Percentiles rank a stretch among this genome's conserved stretches.
Evolutionary conservation across 2,797 vertebrate species (phyloP).

Genomic region (Sebastes iracundus): DNA sequence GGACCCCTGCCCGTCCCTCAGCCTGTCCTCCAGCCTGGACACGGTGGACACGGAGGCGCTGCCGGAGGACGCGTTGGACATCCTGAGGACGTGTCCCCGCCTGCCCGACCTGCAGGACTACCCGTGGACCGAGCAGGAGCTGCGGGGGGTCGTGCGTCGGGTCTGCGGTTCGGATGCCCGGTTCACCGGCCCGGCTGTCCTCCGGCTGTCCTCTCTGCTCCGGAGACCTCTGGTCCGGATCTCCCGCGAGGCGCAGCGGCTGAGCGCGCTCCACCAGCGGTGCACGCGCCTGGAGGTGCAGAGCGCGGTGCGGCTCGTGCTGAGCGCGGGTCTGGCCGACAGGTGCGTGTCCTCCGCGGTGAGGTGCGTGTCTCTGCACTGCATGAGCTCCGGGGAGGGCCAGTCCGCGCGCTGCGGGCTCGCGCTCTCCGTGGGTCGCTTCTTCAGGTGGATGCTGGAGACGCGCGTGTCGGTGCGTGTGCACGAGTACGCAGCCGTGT

Average conservation of each 20-base stretch:
- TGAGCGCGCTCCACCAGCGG: slow-evolving; percentile 90
- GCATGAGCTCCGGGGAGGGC: slow-evolving; percentile 92
- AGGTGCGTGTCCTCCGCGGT: slow-evolving; percentile 87
- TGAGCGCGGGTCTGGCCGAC: slow-evolving; percentile 90
- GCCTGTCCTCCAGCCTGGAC: slow-evolving; percentile 88
- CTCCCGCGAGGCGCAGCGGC: slow-evolving; percentile 90
- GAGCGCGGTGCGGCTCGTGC: slow-evolving; percentile 89
- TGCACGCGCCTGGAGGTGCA: slow-evolving; percentile 94
- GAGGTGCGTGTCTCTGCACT: slow-evolving; percentile 89
- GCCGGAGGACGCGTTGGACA: slow-evolving; percentile 89
- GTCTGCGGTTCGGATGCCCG: slow-evolving; percentile 58
- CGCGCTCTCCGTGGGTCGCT: slow-evolving; percentile 89
- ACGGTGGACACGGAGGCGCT: slow-evolving; percentile 86
- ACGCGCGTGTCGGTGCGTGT: slow-evolving; percentile 92
- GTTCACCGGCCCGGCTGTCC: slow-evolving; percentile 84
- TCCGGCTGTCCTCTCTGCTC: slow-evolving; percentile 84
- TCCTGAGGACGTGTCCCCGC: slow-evolving; percentile 88
- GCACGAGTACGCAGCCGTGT: slow-evolving; percentile 92
- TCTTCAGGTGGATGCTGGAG: slow-evolving; percentile 98
- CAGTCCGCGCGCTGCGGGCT: slow-evolving; percentile 91
- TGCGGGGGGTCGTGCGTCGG: slow-evolving; percentile 83
- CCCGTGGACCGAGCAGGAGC: slow-evolving; percentile 91
- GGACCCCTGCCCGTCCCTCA: slow-evolving; percentile 90
- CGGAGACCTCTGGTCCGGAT: slow-evolving; percentile 89
- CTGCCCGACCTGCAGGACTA: slow-evolving; percentile 93